Base-by-base conservation (phyloP, 1,140 invertebrate genomes). In the Hyles euphorbiae region DNA sequence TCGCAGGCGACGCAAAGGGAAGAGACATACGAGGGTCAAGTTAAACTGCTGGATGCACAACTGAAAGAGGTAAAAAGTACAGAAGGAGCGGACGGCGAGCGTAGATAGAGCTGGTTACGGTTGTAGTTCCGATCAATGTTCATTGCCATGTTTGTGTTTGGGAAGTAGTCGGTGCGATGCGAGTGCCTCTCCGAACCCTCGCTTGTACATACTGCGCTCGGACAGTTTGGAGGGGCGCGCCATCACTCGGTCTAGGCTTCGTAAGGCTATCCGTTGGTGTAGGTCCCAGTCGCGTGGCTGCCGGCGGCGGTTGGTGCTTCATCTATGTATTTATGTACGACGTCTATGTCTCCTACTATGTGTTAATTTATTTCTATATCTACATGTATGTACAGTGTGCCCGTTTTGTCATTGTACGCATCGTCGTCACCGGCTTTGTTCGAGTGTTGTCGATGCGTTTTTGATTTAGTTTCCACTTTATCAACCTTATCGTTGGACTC, bases 1-100 rank as follows among this genome's bases (percentile, higher is more conserved):
- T 78, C 77, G 68, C 84, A 98, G 97, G 96, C 97, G 77, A 98
- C 96, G 81, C 96, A 98, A 91, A 96, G 97, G 91, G 98, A 99
- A 92, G 98, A 99, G 91, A 95, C 95, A 69, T 98, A 96, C 90
- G 96, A 98, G 87, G 93, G 94, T 81, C 96, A 97, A 90, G 96
- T 98, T 75, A 97, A 98, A 91, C 92, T 96, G 81, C 92, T 98
- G 87, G 94, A 96, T 86, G 93, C 94, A 87, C 94, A 97, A 90
- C 93, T 99, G 71, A 97, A 96, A 94, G 96, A 98, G 96, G 97
- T 98, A 96, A 92, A 78, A 65, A 54, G 55, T 51, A 53, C 56
- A 61, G 61, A 54, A 51, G 67, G 32, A 58, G 58, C 72, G 63
- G 68, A 69, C 61, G 65, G 56, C 53, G 50, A 36, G 47, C 61